A percentile compares a stretch with the other conserved stretches of the same genome.
Evolutionary conservation across 1,140 invertebrate genomes (phyloP).

Genomic region (Trichonephila clavipes): DNA sequence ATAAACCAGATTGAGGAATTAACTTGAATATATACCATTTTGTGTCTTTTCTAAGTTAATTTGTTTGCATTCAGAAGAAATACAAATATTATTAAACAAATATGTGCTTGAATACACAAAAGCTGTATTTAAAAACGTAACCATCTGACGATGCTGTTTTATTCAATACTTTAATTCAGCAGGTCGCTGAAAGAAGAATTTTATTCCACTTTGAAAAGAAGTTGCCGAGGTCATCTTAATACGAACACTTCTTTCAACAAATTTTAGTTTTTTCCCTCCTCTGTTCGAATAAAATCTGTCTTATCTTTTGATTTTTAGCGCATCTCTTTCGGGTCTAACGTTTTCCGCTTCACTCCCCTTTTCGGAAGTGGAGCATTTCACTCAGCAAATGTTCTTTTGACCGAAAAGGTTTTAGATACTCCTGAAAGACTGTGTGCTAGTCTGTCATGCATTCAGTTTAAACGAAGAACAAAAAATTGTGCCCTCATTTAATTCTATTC

Average conservation of each 20-base stretch:
- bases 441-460: neutral
- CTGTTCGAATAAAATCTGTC: neutral
- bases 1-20: too few species aligned
- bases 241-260: neutral
- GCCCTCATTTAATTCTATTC: neutral
- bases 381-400: neutral
- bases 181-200: too few species aligned
- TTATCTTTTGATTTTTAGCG: neutral
- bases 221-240: neutral
- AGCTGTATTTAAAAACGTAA: too few species aligned
- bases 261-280: neutral
- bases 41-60: too few species aligned
- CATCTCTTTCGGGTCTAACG: neutral
- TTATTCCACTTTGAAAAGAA: neutral
- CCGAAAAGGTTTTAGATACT: neutral
- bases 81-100: too few species aligned
- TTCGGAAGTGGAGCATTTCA: constrained; percentile 23
- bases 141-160: too few species aligned
- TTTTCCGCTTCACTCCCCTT: constrained; percentile 17
- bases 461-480: neutral
- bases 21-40: too few species aligned
- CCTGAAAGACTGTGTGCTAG: neutral
- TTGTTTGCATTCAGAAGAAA: too few species aligned
- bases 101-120: too few species aligned
- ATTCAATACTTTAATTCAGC: too few species aligned